These are phyloP conservation scores for Danionella cerebrum DNA, from an alignment of 2,113 vertebrate species.

Conservation along the genomic window DNA sequence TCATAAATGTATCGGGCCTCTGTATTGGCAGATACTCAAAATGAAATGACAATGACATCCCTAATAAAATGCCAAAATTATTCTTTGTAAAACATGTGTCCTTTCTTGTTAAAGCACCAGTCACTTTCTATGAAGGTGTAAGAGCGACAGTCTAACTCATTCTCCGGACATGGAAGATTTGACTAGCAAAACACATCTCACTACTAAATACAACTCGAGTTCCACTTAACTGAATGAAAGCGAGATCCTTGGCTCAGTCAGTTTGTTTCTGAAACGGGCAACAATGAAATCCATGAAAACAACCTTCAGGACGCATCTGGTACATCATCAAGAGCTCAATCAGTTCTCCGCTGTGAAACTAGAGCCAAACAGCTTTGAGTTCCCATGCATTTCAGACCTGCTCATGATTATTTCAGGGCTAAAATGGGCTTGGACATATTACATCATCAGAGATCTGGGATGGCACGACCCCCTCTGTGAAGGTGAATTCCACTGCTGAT, in stretches of 20 bases:
- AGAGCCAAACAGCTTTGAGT: constrained; percentile 1
- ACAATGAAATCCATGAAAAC: background rate
- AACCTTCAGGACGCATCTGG: background rate
- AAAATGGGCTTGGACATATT: constrained; percentile 13
- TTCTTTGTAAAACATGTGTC: too few relatives aligned
- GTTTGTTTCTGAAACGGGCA: background rate
- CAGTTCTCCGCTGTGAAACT: background rate
- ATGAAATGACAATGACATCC: too few relatives aligned
- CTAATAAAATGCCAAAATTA: too few relatives aligned
- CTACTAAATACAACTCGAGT: background rate
- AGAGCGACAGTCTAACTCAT: background rate
- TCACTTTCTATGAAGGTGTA: too few relatives aligned
- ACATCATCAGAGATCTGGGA: constrained; percentile 26
- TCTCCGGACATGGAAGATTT: background rate
- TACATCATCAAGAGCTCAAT: background rate
- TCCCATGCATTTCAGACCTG: background rate
- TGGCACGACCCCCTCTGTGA: background rate
- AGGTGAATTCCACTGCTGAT: background rate
- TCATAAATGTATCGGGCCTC: too few relatives aligned
- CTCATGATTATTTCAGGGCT: constrained; percentile 4
- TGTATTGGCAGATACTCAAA: too few relatives aligned
- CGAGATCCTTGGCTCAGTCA: too few relatives aligned
- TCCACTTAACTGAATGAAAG: background rate
- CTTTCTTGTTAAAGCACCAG: background rate
- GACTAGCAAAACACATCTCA: background rate